Evolutionary conservation across 1,140 invertebrate species (phyloP).

Genomic region (Olivierus martensii): DNA sequence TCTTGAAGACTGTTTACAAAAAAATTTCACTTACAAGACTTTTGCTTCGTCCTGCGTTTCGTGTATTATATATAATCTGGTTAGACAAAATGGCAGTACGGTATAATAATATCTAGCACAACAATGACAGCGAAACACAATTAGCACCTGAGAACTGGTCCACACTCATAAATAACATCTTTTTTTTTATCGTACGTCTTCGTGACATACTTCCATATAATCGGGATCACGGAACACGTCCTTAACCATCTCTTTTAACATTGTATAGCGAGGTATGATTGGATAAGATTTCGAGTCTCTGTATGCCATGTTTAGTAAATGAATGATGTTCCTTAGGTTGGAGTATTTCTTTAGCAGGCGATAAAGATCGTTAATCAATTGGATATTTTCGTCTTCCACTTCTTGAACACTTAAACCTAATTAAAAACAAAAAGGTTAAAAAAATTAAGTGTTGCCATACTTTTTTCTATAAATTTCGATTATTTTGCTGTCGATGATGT

Average conservation of each 20-base stretch:
- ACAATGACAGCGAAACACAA: too few relatives aligned
- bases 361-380: constrained; percentile 85
- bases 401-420: constrained; percentile 48
- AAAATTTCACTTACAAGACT: too few relatives aligned
- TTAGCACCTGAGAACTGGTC: too few relatives aligned
- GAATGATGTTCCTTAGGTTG: constrained; percentile 69
- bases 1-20: too few relatives aligned
- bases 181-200: constrained; percentile 27
- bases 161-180: too few relatives aligned
- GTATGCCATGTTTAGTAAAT: constrained; percentile 73
- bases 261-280: constrained; percentile 80
- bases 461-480: not conserved
- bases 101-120: too few relatives aligned
- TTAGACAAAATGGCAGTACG: too few relatives aligned
- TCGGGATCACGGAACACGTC: constrained; percentile 83
- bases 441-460: not conserved
- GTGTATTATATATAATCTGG: too few relatives aligned
- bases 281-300: constrained; percentile 78
- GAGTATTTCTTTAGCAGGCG: constrained; percentile 80
- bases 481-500: too few relatives aligned
- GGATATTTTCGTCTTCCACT: constrained; percentile 83
- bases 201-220: constrained; percentile 91
- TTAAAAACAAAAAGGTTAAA: not conserved
- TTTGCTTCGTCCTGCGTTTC: too few relatives aligned
- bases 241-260: constrained; percentile 91